Conservation (phyloP, 2,888 invertebrate species). For the Cephus runcator region DNA sequence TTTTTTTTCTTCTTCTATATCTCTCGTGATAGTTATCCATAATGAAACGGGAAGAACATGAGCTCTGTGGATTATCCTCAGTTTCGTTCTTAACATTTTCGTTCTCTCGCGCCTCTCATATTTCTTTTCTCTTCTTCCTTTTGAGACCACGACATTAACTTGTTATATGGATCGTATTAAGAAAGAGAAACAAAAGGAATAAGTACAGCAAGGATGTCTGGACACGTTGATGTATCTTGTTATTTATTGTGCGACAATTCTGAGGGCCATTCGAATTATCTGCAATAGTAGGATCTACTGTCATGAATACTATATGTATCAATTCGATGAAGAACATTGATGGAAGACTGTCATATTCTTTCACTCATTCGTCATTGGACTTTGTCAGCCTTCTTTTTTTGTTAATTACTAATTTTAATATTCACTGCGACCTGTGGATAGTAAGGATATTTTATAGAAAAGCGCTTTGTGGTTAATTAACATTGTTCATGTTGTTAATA, state of each 20-base stretch:
- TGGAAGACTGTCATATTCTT: neutral
- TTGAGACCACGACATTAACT: neutral
- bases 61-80: neutral
- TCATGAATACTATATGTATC: neutral
- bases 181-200: neutral
- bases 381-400: neutral
- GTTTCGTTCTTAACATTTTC: neutral
- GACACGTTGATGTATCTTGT: neutral
- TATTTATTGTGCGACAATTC: neutral
- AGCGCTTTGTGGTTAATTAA: neutral
- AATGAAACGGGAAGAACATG: neutral
- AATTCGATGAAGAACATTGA: neutral
- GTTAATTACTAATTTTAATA: neutral
- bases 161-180: neutral
- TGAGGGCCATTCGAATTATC: neutral
- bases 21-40: neutral
- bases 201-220: neutral
- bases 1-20: neutral
- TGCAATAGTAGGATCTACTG: neutral
- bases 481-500: neutral
- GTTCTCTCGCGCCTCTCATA: neutral
- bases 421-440: neutral
- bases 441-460: neutral
- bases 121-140: neutral
- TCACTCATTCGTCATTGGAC: neutral